A percentile compares a stretch with the other conserved stretches of the same genome.
Conservation (phyloP, 2,888 invertebrate species). For the Drosophila testacea region DNA sequence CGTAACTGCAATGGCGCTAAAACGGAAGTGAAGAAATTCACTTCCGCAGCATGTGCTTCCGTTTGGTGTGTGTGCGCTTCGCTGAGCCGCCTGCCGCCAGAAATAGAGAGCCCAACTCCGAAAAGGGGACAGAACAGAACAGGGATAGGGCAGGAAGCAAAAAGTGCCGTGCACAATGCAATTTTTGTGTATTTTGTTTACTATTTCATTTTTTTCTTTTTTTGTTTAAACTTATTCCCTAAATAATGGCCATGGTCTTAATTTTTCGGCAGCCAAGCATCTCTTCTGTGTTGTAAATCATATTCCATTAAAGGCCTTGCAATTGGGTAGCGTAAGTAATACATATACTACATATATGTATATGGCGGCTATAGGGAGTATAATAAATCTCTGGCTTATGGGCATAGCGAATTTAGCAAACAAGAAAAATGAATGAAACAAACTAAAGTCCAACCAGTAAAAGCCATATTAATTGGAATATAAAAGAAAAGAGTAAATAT, state of each 20-base stretch:
- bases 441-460: neutral
- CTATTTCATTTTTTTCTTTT: constrained; percentile 33
- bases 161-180: constrained; percentile 41
- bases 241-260: constrained; percentile 58
- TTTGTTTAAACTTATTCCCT: constrained; percentile 36
- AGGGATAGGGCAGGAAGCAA: constrained; percentile 1
- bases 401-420: constrained; percentile 19
- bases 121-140: neutral
- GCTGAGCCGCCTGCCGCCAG: constrained; percentile 37
- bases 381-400: constrained; percentile 55
- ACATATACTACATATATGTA: neutral
- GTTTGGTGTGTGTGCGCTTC: constrained; percentile 61
- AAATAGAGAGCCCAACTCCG: constrained; percentile 20
- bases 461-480: constrained; percentile 15
- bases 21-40: constrained; percentile 68
- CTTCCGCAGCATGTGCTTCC: constrained; percentile 72
- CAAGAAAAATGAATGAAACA: constrained; percentile 20
- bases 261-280: constrained; percentile 35
- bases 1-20: constrained; percentile 47
- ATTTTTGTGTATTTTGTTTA: constrained; percentile 41
- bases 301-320: constrained; percentile 39
- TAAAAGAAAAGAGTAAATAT: neutral
- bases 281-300: constrained; percentile 48
- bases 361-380: constrained; percentile 4
- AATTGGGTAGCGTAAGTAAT: constrained; percentile 21